These are phyloP conservation scores for Brevimyrus niger DNA, from an alignment of 2,113 vertebrate genomes.

Conservation along the genomic window DNA sequence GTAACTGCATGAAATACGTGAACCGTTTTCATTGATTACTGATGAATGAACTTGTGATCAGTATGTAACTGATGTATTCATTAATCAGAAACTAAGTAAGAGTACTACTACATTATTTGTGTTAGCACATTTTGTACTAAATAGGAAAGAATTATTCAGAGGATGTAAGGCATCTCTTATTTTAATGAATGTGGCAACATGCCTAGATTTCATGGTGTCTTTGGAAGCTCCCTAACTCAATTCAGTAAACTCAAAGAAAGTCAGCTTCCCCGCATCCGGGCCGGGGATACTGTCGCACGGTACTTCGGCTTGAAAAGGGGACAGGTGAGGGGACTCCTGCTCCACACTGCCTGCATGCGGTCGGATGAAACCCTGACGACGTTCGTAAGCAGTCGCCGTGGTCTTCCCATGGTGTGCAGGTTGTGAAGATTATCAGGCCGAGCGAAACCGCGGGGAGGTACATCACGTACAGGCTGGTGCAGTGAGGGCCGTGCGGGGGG, in stretches of 20 bases:
- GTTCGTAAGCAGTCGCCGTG: background rate
- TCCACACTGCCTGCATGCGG: background rate
- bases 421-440: conserved; percentile 94
- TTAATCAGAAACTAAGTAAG: background rate
- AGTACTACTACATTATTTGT: background rate
- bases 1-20: background rate
- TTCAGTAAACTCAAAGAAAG: conserved; percentile 88
- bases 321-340: conserved; percentile 65
- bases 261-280: conserved; percentile 91
- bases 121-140: background rate
- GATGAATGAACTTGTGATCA: background rate
- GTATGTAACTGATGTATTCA: background rate
- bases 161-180: background rate
- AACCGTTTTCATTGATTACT: background rate
- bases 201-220: background rate
- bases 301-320: conserved; percentile 96
- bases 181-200: background rate
- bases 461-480: conserved; percentile 94
- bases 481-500: conserved; percentile 48
- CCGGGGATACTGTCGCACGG: conserved; percentile 87
- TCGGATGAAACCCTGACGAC: background rate
- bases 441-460: conserved; percentile 91
- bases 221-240: background rate
- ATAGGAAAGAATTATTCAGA: background rate
- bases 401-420: conserved; percentile 28